phyloP scores from a whole-genome alignment of 2,888 invertebrate species.

The Pantelozetes paolii region DNA sequence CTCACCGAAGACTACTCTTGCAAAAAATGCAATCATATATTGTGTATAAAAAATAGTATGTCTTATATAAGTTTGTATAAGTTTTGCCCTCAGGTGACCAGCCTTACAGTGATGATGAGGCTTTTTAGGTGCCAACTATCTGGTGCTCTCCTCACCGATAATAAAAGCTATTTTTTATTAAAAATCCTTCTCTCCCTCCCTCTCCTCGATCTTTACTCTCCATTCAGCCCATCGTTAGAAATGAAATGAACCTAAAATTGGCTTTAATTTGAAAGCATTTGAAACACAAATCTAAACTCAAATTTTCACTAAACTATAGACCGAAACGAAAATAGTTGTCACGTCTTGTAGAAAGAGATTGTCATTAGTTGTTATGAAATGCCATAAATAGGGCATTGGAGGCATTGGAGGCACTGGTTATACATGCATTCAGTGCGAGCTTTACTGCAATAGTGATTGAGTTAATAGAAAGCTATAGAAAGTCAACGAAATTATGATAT shows the following conservation, averaged over 20 bases:
- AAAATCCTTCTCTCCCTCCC: neutral
- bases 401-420: constrained; percentile 4
- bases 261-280: neutral
- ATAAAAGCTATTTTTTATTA: constrained; percentile 19
- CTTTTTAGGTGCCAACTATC: constrained; percentile 28
- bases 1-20: constrained; percentile 17
- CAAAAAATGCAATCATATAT: constrained; percentile 22
- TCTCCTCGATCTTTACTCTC: neutral
- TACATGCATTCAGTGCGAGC: neutral
- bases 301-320: neutral
- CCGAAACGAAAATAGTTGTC: constrained; percentile 8
- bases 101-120: constrained; percentile 21
- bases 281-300: neutral
- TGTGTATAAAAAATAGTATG: constrained; percentile 7
- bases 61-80: constrained; percentile 21
- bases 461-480: constrained; percentile 32
- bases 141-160: neutral
- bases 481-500: constrained; percentile 31
- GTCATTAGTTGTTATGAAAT: constrained; percentile 28
- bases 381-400: constrained; percentile 19
- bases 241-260: neutral
- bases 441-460: neutral
- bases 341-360: neutral
- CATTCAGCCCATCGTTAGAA: neutral
- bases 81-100: constrained; percentile 24